phyloP scores from a whole-genome alignment of 2,113 vertebrate genomes.

The Semicossyphus pulcher region DNA sequence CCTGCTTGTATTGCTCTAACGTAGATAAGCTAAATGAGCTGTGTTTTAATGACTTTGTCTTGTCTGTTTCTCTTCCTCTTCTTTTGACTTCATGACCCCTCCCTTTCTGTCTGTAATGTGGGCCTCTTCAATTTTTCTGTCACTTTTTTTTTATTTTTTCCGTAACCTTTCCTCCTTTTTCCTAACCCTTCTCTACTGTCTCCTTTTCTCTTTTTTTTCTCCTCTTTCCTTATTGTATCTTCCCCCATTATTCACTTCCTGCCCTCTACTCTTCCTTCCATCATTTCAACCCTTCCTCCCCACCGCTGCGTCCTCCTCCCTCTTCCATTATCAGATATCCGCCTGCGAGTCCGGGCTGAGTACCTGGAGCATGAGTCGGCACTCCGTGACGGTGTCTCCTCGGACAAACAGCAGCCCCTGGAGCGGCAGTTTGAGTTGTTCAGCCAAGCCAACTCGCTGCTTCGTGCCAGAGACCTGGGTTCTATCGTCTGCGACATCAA shows the following conservation, averaged over 20 bases:
- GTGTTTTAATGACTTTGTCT: slow-evolving; percentile 35
- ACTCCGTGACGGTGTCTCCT: slow-evolving; percentile 87
- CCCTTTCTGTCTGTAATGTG: slow-evolving; percentile 24
- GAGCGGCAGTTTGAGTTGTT: slow-evolving; percentile 92
- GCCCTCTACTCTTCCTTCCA: neutral
- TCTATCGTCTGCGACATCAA: slow-evolving; percentile 94
- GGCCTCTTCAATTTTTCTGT: slow-evolving; percentile 24
- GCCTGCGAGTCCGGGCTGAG: slow-evolving; percentile 90
- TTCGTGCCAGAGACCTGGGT: slow-evolving; percentile 90
- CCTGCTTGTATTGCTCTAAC: slow-evolving; percentile 7
- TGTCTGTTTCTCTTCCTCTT: slow-evolving; percentile 58
- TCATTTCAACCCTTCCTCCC: slow-evolving; percentile 13
- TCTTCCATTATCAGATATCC: slow-evolving; percentile 84
- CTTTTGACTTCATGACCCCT: slow-evolving; percentile 52
- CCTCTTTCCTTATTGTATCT: neutral
- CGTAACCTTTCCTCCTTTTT: slow-evolving; percentile 9
- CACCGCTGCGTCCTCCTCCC: slow-evolving; percentile 36
- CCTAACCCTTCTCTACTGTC: neutral
- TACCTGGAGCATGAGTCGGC: slow-evolving; percentile 90
- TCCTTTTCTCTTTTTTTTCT: neutral
- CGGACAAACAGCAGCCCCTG: slow-evolving; percentile 87
- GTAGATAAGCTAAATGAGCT: neutral
- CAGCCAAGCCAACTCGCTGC: slow-evolving; percentile 87
- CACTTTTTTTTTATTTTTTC: slow-evolving; percentile 5
- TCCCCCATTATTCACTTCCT: slow-evolving; percentile 22